Conservation (phyloP, 2,888 invertebrate genomes). For the Epinotia nisella region DNA sequence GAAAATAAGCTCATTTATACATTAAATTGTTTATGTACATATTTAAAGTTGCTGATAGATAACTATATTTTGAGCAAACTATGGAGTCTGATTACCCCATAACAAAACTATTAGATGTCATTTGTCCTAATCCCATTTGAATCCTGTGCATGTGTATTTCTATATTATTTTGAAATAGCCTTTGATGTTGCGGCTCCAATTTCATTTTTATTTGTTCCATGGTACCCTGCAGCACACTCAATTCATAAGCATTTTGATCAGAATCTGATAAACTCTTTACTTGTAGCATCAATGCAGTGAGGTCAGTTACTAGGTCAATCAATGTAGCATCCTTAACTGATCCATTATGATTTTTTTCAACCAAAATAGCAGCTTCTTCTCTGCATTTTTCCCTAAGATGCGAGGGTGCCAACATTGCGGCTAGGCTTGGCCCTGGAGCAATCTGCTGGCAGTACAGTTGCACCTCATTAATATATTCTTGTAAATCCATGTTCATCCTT, state of each 20-base stretch:
- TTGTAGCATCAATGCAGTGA: slow-evolving; percentile 95
- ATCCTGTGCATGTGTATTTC: slow-evolving; percentile 97
- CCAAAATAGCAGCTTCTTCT: slow-evolving; percentile 92
- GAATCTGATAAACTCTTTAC: slow-evolving; percentile 91
- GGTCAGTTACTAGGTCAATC: slow-evolving; percentile 92
- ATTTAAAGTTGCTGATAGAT: neutral
- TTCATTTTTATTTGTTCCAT: slow-evolving; percentile 94
- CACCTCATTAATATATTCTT: slow-evolving; percentile 93
- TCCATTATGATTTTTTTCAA: slow-evolving; percentile 88
- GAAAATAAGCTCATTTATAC: neutral
- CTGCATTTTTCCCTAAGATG: slow-evolving; percentile 94
- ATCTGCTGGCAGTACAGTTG: slow-evolving; percentile 94
- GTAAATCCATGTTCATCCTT: slow-evolving; percentile 94
- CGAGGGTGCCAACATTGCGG: slow-evolving; percentile 94
- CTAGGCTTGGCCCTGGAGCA: slow-evolving; percentile 93
- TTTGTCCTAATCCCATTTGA: slow-evolving; percentile 88
- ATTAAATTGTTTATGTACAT: neutral
- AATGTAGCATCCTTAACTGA: slow-evolving; percentile 86
- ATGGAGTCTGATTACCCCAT: slow-evolving; percentile 7
- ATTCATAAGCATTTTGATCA: slow-evolving; percentile 95
- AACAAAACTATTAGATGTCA: slow-evolving; percentile 60
- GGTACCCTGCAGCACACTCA: slow-evolving; percentile 95
- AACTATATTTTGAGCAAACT: neutral
- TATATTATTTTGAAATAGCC: slow-evolving; percentile 93
- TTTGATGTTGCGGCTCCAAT: slow-evolving; percentile 89